Percentiles rank a stretch among this genome's conserved stretches.
phyloP scores from a whole-genome alignment of 2,888 invertebrate genomes.

The Sphinx pinastri region DNA sequence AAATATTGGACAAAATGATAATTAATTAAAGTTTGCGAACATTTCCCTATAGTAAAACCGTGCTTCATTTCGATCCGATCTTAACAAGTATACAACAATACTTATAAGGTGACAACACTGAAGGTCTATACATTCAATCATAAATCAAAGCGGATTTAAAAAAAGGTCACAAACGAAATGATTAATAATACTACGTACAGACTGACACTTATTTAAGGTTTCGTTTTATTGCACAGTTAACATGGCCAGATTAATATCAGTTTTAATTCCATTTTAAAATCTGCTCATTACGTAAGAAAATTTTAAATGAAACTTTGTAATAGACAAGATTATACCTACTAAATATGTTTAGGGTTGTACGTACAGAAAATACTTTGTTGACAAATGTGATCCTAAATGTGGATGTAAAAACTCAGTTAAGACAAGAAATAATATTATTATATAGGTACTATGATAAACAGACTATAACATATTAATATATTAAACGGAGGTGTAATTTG shows the following conservation, averaged over 20 bases:
- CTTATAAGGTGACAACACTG: conserved; percentile 14
- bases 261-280: neutral
- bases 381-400: neutral
- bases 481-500: too few relatives aligned
- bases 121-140: conserved; percentile 18
- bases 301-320: neutral
- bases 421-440: neutral
- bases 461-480: too few relatives aligned
- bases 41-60: neutral
- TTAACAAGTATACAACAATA: neutral
- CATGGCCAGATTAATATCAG: conserved; percentile 6
- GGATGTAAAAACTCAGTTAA: neutral
- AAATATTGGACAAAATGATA: neutral
- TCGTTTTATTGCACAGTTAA: conserved; percentile 1
- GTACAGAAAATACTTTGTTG: neutral
- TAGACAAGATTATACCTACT: neutral
- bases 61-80: neutral
- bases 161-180: conserved; percentile 24
- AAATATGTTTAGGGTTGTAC: neutral
- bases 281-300: neutral
- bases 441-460: neutral
- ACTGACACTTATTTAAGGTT: conserved; percentile 22
- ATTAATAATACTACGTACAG: conserved; percentile 10
- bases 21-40: neutral
- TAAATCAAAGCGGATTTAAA: conserved; percentile 23